Evolutionary conservation across 2,888 invertebrate genomes (phyloP).

Genomic region (Lepidonotus clava): DNA sequence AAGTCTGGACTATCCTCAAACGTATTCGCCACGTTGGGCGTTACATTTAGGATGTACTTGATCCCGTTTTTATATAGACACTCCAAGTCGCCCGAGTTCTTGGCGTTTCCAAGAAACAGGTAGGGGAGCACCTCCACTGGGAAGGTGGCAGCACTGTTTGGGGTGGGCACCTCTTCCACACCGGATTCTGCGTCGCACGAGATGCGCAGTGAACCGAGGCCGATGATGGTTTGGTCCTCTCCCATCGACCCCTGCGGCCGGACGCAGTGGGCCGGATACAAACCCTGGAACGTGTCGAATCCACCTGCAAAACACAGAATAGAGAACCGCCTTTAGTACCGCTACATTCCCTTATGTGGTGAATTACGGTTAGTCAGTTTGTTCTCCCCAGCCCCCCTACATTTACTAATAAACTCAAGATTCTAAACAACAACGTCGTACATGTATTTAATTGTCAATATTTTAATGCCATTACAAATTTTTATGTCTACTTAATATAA

Average conservation of each 20-base stretch:
- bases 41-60: slow-evolving; percentile 96
- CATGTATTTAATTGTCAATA: too few relatives aligned
- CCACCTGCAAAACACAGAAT: slow-evolving; percentile 60
- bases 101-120: slow-evolving; percentile 95
- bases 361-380: too few relatives aligned
- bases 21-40: slow-evolving; percentile 96
- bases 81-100: slow-evolving; percentile 94
- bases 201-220: slow-evolving; percentile 86
- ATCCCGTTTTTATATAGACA: slow-evolving; percentile 94
- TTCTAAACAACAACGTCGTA: too few relatives aligned
- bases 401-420: too few relatives aligned
- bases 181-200: slow-evolving; percentile 73
- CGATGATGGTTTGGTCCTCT: slow-evolving; percentile 58
- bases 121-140: slow-evolving; percentile 97
- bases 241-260: slow-evolving; percentile 34
- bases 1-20: slow-evolving; percentile 90
- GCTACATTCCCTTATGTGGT: too few relatives aligned
- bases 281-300: slow-evolving; percentile 55
- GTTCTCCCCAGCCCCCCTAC: too few relatives aligned
- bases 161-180: slow-evolving; percentile 65
- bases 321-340: too few relatives aligned
- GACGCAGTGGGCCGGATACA: slow-evolving; percentile 57
- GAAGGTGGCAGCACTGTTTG: slow-evolving; percentile 82
- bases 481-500: too few relatives aligned
- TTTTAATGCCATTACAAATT: too few relatives aligned